A percentile compares a stretch with the other conserved stretches of the same genome.
Evolutionary conservation across 2,113 vertebrate species (phyloP).

Genomic region (Raphicerus campestris): DNA sequence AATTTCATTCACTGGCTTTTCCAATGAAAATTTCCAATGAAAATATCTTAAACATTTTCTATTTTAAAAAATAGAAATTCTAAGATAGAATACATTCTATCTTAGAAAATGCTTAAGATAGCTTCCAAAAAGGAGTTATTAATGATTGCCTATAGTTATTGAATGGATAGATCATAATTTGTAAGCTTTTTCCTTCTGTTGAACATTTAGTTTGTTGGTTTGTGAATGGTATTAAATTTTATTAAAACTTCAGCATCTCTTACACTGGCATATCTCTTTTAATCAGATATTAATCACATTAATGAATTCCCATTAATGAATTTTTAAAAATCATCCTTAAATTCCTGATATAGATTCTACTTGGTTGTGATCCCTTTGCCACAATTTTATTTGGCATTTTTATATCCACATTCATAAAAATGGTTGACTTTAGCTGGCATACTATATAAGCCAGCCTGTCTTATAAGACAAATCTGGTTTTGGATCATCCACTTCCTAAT

Average conservation of each 20-base stretch:
- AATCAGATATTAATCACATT: background rate
- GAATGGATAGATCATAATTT: background rate
- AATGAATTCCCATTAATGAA: background rate
- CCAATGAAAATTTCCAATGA: slow-evolving; percentile 20
- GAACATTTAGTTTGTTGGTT: background rate
- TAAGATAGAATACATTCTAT: background rate
- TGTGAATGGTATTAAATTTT: slow-evolving; percentile 2
- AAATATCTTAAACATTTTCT: background rate
- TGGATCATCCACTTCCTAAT: background rate
- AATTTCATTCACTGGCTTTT: background rate
- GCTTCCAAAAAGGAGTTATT: background rate
- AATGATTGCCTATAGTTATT: background rate
- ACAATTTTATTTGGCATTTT: background rate
- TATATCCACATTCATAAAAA: background rate
- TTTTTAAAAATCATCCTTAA: background rate
- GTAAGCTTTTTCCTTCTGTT: background rate
- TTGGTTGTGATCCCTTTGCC: background rate
- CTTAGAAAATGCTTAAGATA: background rate
- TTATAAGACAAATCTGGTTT: background rate
- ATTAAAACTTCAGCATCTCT: background rate
- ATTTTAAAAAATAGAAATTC: background rate
- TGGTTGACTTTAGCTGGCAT: background rate
- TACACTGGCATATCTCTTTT: background rate
- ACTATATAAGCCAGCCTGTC: background rate
- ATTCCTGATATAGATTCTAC: background rate